Base-by-base conservation (phyloP, 2,888 invertebrate genomes). In the Leistus spinibarbis region DNA sequence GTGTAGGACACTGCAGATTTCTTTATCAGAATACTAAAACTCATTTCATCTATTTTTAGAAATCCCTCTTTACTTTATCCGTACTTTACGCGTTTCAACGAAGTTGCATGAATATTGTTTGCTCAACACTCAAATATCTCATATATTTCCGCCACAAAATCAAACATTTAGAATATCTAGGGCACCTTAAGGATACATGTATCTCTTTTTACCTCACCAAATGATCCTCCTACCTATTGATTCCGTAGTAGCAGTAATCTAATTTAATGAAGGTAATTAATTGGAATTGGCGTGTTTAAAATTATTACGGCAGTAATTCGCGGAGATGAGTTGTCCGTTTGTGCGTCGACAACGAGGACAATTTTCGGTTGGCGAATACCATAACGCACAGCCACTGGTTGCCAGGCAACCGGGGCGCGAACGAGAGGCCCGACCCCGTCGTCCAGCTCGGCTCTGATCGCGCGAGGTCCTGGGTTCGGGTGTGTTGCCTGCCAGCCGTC, bases 321-420 rank as follows among this genome's bases (percentile, higher is more conserved):
- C 40, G 20, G 17, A 17, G 3, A 22, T 20, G 20, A 63, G n/a
- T 23, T n/a, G n/a, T 24, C n/a, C 63, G 17, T 63, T 22, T 24
- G 23, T n/a, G 24, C 63, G 63, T 63, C 63, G 63, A 63, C 16
- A 13, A 40, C 5, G 40, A 40, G 69, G 27, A 10, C 19, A 23
- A 16, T 4, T 19, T 57, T 57, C 57, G 17, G 20, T 57, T 57
- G 17, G 57, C 4, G 20, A 4, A 68, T 53, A 56, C 64, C 76
- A 77, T 20, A 16, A 68, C 76, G 81, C 81, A 80, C 81, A 81
- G 81, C 81, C 81, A 81, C 81, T 76, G 77, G 81, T 82, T 79
- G 79, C 82, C 73, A 79, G 78, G 82, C 81, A 80, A 81, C 81
- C 80, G 68, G 69, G 77, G 78, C 74, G 76, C n/a, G 77, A 77